A percentile compares a stretch with the other conserved stretches of the same genome.
Conservation (phyloP, 2,113 vertebrate species). For the Neomonachus schauinslandi region DNA sequence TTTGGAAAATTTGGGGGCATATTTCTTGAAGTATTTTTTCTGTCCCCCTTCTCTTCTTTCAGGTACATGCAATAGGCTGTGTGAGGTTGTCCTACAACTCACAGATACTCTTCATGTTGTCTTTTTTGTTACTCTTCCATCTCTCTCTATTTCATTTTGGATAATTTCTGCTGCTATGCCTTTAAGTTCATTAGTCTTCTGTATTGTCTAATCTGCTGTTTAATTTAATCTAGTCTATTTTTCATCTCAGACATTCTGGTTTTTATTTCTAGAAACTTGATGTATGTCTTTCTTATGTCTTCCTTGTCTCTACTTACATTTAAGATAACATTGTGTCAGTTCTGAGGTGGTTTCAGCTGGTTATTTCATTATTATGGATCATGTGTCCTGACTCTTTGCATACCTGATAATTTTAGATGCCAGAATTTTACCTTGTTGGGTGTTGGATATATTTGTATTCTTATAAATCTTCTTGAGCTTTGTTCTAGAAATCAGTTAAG, state of each 20-base stretch:
- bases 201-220: not conserved
- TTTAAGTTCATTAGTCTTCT: slow-evolving; percentile 3
- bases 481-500: not conserved
- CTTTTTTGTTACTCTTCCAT: not conserved
- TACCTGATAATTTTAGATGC: not conserved
- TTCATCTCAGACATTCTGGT: not conserved
- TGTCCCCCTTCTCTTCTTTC: not conserved
- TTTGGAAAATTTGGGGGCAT: not conserved
- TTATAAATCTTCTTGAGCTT: not conserved
- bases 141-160: not conserved
- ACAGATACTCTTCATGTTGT: not conserved
- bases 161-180: not conserved
- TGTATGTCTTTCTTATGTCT: not conserved
- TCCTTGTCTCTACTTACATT: not conserved
- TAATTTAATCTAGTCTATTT: not conserved
- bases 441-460: not conserved
- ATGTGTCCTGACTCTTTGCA: not conserved
- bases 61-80: not conserved
- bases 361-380: not conserved
- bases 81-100: not conserved
- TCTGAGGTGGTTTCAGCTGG: not conserved
- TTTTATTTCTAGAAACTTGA: slow-evolving; percentile 19
- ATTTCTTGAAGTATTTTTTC: slow-evolving; percentile 15
- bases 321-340: not conserved
- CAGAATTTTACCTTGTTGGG: not conserved